Percentiles rank a stretch among this genome's conserved stretches.
Conservation (phyloP, 2,797 vertebrate genomes). For the Phaenicophaeus curvirostris region DNA sequence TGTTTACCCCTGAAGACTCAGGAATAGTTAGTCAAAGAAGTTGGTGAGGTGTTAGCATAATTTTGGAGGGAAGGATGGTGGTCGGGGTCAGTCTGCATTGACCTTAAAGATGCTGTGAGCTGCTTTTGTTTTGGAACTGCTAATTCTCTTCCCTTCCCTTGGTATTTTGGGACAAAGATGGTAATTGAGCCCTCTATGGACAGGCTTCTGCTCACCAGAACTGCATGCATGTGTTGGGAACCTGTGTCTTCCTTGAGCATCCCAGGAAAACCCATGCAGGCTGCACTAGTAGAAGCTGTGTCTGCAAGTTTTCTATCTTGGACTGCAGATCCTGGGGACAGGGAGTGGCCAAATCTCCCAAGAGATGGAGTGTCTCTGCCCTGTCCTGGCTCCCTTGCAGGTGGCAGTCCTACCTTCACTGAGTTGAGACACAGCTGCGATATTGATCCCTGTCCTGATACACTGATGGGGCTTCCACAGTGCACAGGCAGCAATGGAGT, state of each 20-base stretch:
- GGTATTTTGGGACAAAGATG: neutral
- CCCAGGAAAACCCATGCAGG: neutral
- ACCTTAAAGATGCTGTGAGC: neutral
- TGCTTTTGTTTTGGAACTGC: neutral
- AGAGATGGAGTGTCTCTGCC: rapidly evolving
- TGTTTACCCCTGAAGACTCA: slow-evolving; percentile 66
- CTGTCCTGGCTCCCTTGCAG: neutral
- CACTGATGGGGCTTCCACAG: rapidly evolving
- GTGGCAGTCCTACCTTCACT: neutral
- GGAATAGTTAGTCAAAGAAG: slow-evolving; percentile 59
- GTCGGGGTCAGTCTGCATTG: neutral
- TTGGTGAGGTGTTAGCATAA: neutral
- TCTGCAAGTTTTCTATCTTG: neutral
- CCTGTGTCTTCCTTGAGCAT: neutral
- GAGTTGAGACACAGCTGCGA: rapidly evolving
- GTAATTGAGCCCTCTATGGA: neutral
- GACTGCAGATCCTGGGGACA: too few species aligned
- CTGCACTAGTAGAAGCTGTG: neutral
- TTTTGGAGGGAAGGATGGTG: neutral
- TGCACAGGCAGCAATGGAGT: neutral
- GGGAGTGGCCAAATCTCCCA: neutral
- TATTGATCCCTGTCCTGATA: rapidly evolving
- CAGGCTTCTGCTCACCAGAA: neutral
- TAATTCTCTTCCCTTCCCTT: neutral
- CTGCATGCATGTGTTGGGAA: neutral